Evolutionary conservation across 2,888 invertebrate genomes (phyloP).

Genomic region (Chrysina gloriosa): DNA sequence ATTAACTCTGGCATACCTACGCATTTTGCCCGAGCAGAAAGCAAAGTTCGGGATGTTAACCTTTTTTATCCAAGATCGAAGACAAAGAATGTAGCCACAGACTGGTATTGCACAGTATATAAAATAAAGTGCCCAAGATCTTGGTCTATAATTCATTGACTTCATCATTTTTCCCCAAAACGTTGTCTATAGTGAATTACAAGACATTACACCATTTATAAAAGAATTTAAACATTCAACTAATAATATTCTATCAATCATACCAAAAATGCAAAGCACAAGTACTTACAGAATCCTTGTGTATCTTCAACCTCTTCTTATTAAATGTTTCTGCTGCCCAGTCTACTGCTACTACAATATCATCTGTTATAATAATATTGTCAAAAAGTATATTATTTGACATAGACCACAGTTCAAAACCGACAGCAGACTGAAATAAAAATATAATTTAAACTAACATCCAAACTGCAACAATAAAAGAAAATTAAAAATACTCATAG

Average conservation of each 20-base stretch:
- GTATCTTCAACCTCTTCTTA: conserved; percentile 84
- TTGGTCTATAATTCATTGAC: conserved; percentile 82
- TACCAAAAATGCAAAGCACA: background rate
- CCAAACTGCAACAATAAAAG: too few species aligned
- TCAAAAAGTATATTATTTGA: conserved; percentile 94
- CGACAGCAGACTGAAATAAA: conserved; percentile 82
- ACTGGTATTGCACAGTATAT: conserved; percentile 81
- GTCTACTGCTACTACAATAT: conserved; percentile 77
- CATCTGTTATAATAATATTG: conserved; percentile 92
- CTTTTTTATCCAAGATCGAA: conserved; percentile 76
- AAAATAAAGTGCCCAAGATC: conserved; percentile 84
- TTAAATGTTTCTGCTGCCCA: conserved; percentile 89
- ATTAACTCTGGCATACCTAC: too few species aligned
- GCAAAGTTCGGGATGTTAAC: conserved; percentile 61
- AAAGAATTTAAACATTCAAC: too few species aligned
- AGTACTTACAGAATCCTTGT: conserved; percentile 80
- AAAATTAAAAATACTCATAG: too few species aligned
- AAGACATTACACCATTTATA: too few species aligned
- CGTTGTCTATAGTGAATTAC: conserved; percentile 67
- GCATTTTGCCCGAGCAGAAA: background rate
- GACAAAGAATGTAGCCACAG: conserved; percentile 75
- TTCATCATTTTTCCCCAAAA: conserved; percentile 80
- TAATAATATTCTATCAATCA: too few species aligned
- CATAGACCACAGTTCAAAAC: conserved; percentile 99
- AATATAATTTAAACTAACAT: conserved; percentile 41